Percentiles rank a stretch among this genome's conserved stretches.
Conservation (phyloP, 2,888 invertebrate genomes). For the Arge pagana region DNA sequence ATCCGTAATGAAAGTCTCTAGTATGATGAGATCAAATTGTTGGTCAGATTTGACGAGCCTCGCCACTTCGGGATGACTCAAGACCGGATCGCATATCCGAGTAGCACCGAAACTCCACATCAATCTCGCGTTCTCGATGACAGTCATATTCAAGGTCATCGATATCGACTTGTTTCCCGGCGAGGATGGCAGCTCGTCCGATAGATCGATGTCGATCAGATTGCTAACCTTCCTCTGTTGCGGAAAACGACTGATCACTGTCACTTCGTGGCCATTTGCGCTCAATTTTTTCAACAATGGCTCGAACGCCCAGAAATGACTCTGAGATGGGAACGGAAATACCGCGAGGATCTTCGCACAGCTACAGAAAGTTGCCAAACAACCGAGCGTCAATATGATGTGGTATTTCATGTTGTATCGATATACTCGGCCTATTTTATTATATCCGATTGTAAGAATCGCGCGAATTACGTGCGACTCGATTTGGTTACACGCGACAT, state of each 20-base stretch:
- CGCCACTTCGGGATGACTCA: background rate
- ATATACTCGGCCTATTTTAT: too few relatives aligned
- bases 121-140: background rate
- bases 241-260: constrained; percentile 35
- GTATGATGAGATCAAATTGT: constrained; percentile 39
- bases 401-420: too few relatives aligned
- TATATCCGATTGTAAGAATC: too few relatives aligned
- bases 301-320: constrained; percentile 40
- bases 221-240: constrained; percentile 32
- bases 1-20: constrained; percentile 41
- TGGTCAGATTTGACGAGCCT: background rate
- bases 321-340: constrained; percentile 29
- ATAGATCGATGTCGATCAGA: constrained; percentile 26
- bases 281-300: constrained; percentile 35
- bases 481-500: too few relatives aligned
- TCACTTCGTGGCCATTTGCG: constrained; percentile 39
- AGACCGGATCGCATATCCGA: constrained; percentile 1
- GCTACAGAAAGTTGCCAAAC: too few relatives aligned
- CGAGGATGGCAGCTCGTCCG: background rate
- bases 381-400: too few relatives aligned
- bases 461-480: too few relatives aligned
- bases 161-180: background rate
- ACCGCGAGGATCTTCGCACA: constrained; percentile 26
- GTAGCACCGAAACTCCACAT: constrained; percentile 20
- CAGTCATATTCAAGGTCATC: background rate